Evolutionary conservation across 2,113 vertebrate genomes (phyloP).

Genomic region (Dasyprocta punctata): DNA sequence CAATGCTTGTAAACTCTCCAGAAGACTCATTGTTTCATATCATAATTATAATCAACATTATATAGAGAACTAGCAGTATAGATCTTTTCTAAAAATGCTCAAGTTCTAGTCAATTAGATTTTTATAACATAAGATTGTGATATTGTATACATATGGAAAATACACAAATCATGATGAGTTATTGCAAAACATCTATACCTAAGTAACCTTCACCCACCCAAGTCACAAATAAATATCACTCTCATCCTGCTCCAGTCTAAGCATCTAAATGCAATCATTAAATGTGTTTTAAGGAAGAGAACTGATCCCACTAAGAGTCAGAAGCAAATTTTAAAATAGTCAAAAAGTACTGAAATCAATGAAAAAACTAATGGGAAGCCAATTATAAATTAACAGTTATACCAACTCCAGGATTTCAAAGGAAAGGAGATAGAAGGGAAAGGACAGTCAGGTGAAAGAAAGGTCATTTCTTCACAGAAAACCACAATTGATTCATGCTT

Average conservation of each 20-base stretch:
- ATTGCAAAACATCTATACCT: background rate
- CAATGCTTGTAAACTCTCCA: background rate
- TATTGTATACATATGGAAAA: background rate
- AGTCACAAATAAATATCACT: background rate
- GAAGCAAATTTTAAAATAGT: constrained; percentile 4
- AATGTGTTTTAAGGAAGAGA: background rate
- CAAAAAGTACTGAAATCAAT: background rate
- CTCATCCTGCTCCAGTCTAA: background rate
- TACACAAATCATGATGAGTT: background rate
- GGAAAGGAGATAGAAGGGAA: background rate
- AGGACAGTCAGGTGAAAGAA: background rate
- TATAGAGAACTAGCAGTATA: background rate
- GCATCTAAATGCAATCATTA: background rate
- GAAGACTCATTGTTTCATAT: background rate
- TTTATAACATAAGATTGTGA: background rate
- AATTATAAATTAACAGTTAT: background rate
- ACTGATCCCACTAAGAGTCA: background rate
- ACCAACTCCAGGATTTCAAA: background rate
- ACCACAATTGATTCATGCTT: background rate
- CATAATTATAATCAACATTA: background rate
- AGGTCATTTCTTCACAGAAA: background rate
- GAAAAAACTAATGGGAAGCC: background rate
- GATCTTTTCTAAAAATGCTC: background rate
- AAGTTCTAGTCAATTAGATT: background rate
- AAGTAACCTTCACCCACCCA: background rate